Base-by-base conservation (phyloP, 2,888 invertebrate genomes). In the Drosophila mayaguana region DNA sequence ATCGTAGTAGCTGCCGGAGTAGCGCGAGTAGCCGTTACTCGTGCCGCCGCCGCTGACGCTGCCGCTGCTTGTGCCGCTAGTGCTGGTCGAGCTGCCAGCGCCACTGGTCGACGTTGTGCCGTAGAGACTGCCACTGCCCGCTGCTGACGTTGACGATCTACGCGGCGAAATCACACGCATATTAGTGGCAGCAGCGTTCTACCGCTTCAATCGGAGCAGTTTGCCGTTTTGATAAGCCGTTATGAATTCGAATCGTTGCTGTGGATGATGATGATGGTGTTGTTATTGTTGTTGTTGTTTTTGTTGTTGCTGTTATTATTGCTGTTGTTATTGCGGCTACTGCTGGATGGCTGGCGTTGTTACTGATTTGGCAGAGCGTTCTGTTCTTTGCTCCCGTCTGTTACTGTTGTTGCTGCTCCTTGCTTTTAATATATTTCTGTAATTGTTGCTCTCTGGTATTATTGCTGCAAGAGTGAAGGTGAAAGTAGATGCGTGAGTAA, bases 91-190 rank as follows among this genome's bases (percentile, higher is more conserved):
- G 75, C 79, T 68, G 67, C 73, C 72, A 62, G 73, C 79, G 55
- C 73, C 67, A 81, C 89, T 88, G 77, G 91, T 83, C 73, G 91
- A 88, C 76, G 92, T 89, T 81, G 93, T 91, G 89, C 92, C 91
- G 90, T 92, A 93, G 61, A 92, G 90, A 90, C 91, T 92, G 89
- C 92, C 91, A 88, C 91, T 92, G 88, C 92, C 91, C 90, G 92
- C 91, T 85, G 90, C 90, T 87, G 92, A 91, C 81, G 91, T 88
- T 88, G 93, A 91, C 81, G 92, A 92, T 90, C 93, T 89, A 90
- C 92, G 90, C 80, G 93, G 91, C 91, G 93, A 92, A 91, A 93
- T 92, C 89, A 93, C 93, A 92, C 93, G 93, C 93, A 93, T 93
- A 93, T 93, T 93, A 91, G 82, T 79, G 80, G 80, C 78, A 76